Evolutionary conservation across 2,113 vertebrate species (phyloP).

Genomic region (Cyphomyrus discorhynchus): DNA sequence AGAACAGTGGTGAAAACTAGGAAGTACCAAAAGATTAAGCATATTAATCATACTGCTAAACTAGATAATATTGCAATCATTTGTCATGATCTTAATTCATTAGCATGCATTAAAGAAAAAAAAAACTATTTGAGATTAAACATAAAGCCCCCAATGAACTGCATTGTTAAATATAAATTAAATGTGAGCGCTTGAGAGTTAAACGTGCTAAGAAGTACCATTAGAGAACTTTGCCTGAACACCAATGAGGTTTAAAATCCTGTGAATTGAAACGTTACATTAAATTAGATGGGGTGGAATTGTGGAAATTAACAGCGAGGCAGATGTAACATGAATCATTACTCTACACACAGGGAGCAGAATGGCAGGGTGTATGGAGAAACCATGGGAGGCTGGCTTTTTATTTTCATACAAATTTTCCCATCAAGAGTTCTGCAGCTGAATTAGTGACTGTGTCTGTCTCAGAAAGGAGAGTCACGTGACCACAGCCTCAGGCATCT

Average conservation of each 20-base stretch:
- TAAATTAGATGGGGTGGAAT: conserved; percentile 6
- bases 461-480: neutral
- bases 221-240: conserved; percentile 8
- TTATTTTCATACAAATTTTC: neutral
- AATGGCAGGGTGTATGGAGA: neutral
- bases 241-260: conserved; percentile 6
- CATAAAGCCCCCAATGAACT: conserved; percentile 2
- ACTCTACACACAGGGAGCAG: neutral
- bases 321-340: neutral
- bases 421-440: neutral
- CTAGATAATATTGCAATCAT: neutral
- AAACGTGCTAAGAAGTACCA: neutral
- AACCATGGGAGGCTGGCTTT: neutral
- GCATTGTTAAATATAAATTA: conserved; percentile 9
- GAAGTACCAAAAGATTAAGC: neutral
- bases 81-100: neutral
- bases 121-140: conserved; percentile 5
- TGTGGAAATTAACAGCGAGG: conserved; percentile 1
- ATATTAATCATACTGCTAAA: conserved; percentile 2
- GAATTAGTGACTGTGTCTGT: neutral
- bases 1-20: neutral
- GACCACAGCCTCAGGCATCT: neutral
- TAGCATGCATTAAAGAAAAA: conserved; percentile 7
- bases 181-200: conserved; percentile 2
- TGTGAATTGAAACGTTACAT: neutral